A percentile compares a stretch with the other conserved stretches of the same genome.
Conservation (phyloP, 2,888 invertebrate genomes). For the Loripinus fragilis region DNA sequence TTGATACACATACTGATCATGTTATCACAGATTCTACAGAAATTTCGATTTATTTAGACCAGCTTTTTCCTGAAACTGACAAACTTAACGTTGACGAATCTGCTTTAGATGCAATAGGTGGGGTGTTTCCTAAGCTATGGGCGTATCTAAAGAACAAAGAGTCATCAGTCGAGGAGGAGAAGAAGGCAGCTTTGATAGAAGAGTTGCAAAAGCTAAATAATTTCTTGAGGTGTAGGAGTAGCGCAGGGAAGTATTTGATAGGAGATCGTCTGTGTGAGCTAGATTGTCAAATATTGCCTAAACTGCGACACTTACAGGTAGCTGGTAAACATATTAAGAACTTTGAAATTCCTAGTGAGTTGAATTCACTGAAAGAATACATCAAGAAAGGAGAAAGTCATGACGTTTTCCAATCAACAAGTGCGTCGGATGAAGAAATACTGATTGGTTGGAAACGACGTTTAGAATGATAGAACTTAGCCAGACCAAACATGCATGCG, state of each 20-base stretch:
- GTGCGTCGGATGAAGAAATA: constrained; percentile 63
- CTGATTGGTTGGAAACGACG: constrained; percentile 67
- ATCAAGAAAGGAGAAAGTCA: constrained; percentile 47
- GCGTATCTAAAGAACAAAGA: constrained; percentile 67
- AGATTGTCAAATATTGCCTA: constrained; percentile 68
- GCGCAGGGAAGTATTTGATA: constrained; percentile 46
- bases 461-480: no score
- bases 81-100: background rate
- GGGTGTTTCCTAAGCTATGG: constrained; percentile 65
- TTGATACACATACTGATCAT: constrained; percentile 55
- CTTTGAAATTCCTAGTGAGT: constrained; percentile 60
- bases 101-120: constrained; percentile 41
- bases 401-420: constrained; percentile 55
- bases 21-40: constrained; percentile 65
- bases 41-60: constrained; percentile 59
- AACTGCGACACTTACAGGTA: constrained; percentile 65
- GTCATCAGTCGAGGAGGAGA: constrained; percentile 29
- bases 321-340: constrained; percentile 62
- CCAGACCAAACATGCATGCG: no score
- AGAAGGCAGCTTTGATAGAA: constrained; percentile 51
- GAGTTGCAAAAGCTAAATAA: constrained; percentile 61
- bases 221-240: constrained; percentile 41
- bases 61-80: constrained; percentile 40
- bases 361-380: constrained; percentile 53
- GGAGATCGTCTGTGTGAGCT: constrained; percentile 58